These are phyloP conservation scores for Ariolimax columbianus DNA, from an alignment of 2,888 invertebrate species.

Conservation along the genomic window DNA sequence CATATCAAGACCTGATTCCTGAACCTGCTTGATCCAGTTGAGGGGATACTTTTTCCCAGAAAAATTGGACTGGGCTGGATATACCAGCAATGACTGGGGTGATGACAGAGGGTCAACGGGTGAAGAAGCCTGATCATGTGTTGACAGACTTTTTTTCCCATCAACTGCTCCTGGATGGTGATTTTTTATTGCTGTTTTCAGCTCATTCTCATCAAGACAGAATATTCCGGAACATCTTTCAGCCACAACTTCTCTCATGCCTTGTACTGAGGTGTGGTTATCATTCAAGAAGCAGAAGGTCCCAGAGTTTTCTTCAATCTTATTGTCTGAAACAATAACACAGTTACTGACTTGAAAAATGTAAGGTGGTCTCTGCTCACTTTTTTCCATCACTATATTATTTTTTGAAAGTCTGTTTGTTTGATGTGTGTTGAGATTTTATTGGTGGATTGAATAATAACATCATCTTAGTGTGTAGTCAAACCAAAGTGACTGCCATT, in stretches of 20 bases:
- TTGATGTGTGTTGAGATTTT: too few relatives aligned
- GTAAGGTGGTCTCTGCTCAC: too few relatives aligned
- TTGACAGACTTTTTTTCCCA: background rate
- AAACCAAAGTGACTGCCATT: too few relatives aligned
- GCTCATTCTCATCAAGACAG: constrained; percentile 65
- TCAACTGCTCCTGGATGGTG: background rate
- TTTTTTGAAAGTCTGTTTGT: too few relatives aligned
- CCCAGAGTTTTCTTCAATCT: constrained; percentile 79
- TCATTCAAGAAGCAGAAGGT: constrained; percentile 90
- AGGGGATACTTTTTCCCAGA: constrained; percentile 94
- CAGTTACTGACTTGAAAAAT: too few relatives aligned
- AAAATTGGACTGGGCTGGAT: constrained; percentile 96
- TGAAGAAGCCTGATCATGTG: background rate
- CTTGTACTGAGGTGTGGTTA: constrained; percentile 96
- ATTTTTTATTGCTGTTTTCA: constrained; percentile 30
- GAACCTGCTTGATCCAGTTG: constrained; percentile 84
- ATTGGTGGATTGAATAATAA: too few relatives aligned
- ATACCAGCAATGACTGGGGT: constrained; percentile 84
- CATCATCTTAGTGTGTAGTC: too few relatives aligned
- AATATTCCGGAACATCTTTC: constrained; percentile 59
- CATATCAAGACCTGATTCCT: constrained; percentile 81
- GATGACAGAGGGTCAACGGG: constrained; percentile 35
- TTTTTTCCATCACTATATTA: too few relatives aligned
- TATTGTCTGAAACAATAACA: background rate
- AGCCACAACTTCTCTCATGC: constrained; percentile 88